These are phyloP conservation scores for Cyprinus carpio DNA, from an alignment of 2,113 vertebrate genomes.

Conservation along the genomic window DNA sequence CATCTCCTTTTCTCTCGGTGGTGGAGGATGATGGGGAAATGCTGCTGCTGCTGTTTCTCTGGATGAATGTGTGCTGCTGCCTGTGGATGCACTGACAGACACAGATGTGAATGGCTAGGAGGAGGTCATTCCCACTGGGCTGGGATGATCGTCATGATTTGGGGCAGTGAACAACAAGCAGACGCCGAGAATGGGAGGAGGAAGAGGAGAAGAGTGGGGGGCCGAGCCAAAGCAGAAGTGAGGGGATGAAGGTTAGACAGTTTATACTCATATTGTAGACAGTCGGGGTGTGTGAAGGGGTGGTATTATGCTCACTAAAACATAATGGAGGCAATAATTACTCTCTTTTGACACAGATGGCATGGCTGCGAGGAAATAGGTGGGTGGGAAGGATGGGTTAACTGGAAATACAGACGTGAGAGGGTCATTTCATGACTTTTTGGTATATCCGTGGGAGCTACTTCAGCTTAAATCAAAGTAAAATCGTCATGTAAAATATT, in stretches of 20 bases:
- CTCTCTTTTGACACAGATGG: conserved; percentile 36
- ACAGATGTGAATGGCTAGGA: conserved; percentile 55
- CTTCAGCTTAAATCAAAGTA: background rate
- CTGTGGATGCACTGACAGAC: conserved; percentile 37
- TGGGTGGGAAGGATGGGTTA: background rate
- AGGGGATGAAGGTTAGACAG: background rate
- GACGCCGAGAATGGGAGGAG: conserved; percentile 41
- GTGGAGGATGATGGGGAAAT: conserved; percentile 39
- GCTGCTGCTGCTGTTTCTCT: conserved; percentile 9
- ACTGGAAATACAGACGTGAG: conserved; percentile 13
- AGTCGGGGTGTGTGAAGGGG: conserved; percentile 22
- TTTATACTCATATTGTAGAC: background rate
- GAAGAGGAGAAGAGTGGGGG: conserved; percentile 25
- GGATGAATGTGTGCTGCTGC: conserved; percentile 17
- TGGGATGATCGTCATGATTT: conserved; percentile 61
- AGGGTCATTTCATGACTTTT: background rate
- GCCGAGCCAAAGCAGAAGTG: conserved; percentile 49
- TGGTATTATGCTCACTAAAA: conserved; percentile 30
- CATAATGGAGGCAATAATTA: conserved; percentile 35
- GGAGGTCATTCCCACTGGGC: conserved; percentile 66
- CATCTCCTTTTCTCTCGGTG: conserved; percentile 6
- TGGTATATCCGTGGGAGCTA: background rate
- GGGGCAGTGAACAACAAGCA: conserved; percentile 60
- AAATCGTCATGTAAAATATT: background rate
- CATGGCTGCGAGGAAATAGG: background rate